Conservation (phyloP, 2,113 vertebrate species). For the Corvus moneduloides region DNA sequence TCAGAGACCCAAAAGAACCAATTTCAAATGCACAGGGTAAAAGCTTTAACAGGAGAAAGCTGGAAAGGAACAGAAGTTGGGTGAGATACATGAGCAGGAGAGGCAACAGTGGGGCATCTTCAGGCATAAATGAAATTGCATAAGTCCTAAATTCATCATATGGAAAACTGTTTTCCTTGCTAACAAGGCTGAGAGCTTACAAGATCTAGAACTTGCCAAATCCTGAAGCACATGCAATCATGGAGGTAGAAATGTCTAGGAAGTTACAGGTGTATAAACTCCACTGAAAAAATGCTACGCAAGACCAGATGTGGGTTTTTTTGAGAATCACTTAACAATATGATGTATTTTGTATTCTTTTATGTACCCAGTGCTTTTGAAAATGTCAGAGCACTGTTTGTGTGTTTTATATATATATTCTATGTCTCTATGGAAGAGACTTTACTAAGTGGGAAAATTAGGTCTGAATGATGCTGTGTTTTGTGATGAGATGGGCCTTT, state of each 20-base stretch:
- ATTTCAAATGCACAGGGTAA: not conserved
- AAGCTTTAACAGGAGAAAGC: not conserved
- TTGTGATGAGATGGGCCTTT: not conserved
- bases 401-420: not conserved
- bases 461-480: not conserved
- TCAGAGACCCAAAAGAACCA: not conserved
- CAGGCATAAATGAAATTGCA: not conserved
- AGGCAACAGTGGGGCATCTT: not conserved
- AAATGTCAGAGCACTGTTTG: not conserved
- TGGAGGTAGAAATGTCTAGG: not conserved
- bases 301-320: not conserved
- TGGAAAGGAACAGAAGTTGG: not conserved
- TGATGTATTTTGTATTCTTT: not conserved
- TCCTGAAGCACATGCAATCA: not conserved
- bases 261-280: not conserved
- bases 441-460: not conserved
- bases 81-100: not conserved
- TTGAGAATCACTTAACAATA: not conserved
- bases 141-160: not conserved
- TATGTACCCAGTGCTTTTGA: not conserved
- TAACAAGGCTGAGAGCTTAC: not conserved
- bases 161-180: not conserved
- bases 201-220: not conserved
- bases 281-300: not conserved
- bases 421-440: not conserved